Conservation (phyloP, 2,797 vertebrate genomes). For the Mormyrops boulengeri region DNA sequence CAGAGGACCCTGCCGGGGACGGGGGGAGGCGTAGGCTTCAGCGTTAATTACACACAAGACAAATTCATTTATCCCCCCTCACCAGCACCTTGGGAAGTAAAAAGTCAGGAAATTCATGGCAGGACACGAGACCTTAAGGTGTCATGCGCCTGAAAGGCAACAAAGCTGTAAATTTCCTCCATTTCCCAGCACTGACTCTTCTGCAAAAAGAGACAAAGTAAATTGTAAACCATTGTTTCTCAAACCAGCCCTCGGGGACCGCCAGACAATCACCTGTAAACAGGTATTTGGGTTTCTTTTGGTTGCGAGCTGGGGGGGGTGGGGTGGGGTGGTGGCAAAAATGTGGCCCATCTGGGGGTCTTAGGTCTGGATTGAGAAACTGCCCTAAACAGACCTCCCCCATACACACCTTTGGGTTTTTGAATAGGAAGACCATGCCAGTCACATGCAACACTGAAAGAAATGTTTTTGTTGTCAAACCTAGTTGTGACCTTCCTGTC, state of each 20-base stretch:
- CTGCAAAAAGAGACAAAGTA: not conserved
- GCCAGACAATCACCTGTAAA: not conserved
- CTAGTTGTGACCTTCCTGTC: not conserved
- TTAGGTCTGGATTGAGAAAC: not conserved
- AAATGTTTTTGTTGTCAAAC: not conserved
- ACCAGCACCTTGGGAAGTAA: not conserved
- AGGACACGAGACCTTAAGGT: not conserved
- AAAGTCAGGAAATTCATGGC: not conserved
- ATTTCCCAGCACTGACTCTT: not conserved
- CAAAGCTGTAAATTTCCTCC: not conserved
- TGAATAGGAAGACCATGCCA: not conserved
- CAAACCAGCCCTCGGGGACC: not conserved
- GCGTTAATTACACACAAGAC: not conserved
- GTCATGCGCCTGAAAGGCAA: not conserved
- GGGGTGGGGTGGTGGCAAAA: not conserved
- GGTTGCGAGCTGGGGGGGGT: not conserved
- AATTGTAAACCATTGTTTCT: not conserved
- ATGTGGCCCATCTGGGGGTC: not conserved
- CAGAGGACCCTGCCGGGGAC: slow-evolving; percentile 69
- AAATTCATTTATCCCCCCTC: not conserved
- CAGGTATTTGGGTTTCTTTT: no score
- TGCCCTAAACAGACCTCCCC: not conserved
- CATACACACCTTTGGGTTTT: not conserved
- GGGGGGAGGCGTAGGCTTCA: not conserved
- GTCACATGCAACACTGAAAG: not conserved